Conservation (phyloP, 2,888 invertebrate genomes). For the Tinea semifulvella region DNA sequence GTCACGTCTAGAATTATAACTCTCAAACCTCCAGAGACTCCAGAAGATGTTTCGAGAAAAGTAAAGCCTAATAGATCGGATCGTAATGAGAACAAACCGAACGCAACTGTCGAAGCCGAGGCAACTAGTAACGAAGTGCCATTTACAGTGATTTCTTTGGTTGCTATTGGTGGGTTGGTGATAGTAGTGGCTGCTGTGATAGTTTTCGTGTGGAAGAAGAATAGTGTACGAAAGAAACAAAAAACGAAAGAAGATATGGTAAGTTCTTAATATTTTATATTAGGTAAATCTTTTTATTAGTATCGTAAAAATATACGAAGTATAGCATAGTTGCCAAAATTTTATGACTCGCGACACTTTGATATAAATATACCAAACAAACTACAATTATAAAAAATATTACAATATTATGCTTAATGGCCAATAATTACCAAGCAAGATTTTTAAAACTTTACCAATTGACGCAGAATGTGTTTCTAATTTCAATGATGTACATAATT, state of each 20-base stretch:
- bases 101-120: slow-evolving; percentile 38
- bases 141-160: slow-evolving; percentile 74
- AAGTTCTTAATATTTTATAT: slow-evolving; percentile 23
- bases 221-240: slow-evolving; percentile 71
- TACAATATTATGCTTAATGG: too few relatives aligned
- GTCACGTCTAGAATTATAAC: slow-evolving; percentile 32
- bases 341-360: too few relatives aligned
- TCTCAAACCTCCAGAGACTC: slow-evolving; percentile 31
- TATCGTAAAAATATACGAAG: too few relatives aligned
- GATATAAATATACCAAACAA: too few relatives aligned
- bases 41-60: slow-evolving; percentile 30
- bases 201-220: slow-evolving; percentile 76
- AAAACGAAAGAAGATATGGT: slow-evolving; percentile 80
- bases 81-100: slow-evolving; percentile 23
- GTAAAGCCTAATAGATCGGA: slow-evolving; percentile 17
- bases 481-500: too few relatives aligned
- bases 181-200: slow-evolving; percentile 72
- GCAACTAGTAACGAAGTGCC: slow-evolving; percentile 59
- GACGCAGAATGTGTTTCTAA: too few relatives aligned
- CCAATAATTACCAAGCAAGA: too few relatives aligned
- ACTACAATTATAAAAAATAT: too few relatives aligned
- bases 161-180: slow-evolving; percentile 75
- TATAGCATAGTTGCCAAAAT: too few relatives aligned
- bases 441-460: too few relatives aligned
- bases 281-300: too few relatives aligned